These are phyloP conservation scores for Pteria penguin DNA, from an alignment of 2,888 invertebrate genomes.

Conservation along the genomic window DNA sequence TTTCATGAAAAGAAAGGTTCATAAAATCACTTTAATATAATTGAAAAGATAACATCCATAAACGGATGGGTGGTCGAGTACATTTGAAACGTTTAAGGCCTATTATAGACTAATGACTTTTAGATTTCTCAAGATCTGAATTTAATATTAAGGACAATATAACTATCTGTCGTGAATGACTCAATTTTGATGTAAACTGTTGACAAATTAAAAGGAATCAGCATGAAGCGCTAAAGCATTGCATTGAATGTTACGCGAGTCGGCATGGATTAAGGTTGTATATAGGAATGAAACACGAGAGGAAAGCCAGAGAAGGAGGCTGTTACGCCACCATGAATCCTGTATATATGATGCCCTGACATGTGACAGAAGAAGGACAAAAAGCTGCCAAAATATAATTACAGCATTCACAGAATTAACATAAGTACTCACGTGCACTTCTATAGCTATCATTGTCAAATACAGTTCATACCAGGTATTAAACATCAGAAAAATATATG, in stretches of 20 bases:
- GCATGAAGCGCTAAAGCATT: background rate
- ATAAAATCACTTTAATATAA: slow-evolving; percentile 34
- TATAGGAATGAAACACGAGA: too few relatives aligned
- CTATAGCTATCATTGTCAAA: too few relatives aligned
- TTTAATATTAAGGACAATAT: background rate
- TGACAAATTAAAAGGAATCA: background rate
- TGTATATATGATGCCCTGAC: too few relatives aligned
- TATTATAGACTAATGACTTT: slow-evolving; percentile 24
- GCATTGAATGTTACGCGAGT: background rate
- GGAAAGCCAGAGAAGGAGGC: too few relatives aligned
- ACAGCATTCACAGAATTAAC: too few relatives aligned
- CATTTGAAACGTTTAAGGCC: slow-evolving; percentile 2
- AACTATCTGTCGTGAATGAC: background rate
- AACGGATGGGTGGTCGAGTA: slow-evolving; percentile 35
- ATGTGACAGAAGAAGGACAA: too few relatives aligned
- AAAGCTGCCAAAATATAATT: too few relatives aligned
- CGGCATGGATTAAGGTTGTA: too few relatives aligned
- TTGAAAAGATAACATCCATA: slow-evolving; percentile 17
- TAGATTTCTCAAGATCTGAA: slow-evolving; percentile 6
- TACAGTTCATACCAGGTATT: too few relatives aligned
- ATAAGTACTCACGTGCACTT: too few relatives aligned
- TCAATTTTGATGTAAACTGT: background rate
- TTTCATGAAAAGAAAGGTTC: slow-evolving; percentile 29
- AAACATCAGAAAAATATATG: too few relatives aligned
- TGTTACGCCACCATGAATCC: too few relatives aligned